Evolutionary conservation across 2,888 invertebrate genomes (phyloP).

Genomic region (Sarcophaga variegata): DNA sequence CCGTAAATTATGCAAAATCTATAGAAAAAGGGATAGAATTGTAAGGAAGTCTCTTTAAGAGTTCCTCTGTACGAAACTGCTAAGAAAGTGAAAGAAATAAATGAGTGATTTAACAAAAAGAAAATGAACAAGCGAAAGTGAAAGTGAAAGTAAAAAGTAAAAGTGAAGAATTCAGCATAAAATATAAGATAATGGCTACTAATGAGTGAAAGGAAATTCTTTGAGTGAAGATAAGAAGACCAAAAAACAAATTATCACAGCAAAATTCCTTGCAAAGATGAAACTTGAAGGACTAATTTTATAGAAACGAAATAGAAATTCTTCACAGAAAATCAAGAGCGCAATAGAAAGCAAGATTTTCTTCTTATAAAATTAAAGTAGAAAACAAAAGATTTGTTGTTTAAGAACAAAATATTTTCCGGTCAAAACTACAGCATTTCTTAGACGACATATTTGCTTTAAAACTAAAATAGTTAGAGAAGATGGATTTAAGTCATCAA

Average conservation of each 20-base stretch:
- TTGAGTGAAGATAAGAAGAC: neutral
- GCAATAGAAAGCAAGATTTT: too few species aligned
- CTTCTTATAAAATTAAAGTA: too few species aligned
- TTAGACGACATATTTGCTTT: too few species aligned
- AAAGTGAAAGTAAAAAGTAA: neutral
- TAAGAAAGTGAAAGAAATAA: slow-evolving; percentile 32
- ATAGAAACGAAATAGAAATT: too few species aligned
- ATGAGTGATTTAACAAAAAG: neutral
- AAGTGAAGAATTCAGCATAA: slow-evolving; percentile 32
- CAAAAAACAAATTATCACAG: neutral
- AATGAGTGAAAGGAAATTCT: slow-evolving; percentile 43
- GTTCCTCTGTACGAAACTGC: neutral
- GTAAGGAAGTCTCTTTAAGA: too few species aligned
- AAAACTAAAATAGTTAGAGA: too few species aligned
- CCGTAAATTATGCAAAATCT: neutral
- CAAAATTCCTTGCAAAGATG: neutral
- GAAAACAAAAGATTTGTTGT: too few species aligned
- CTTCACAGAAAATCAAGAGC: neutral
- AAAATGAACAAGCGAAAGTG: slow-evolving; percentile 19
- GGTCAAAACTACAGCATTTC: too few species aligned
- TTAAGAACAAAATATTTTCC: too few species aligned
- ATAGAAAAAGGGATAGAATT: neutral
- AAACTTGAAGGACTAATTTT: too few species aligned
- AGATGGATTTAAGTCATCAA: too few species aligned
- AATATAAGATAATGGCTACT: slow-evolving; percentile 33